A percentile compares a stretch with the other conserved stretches of the same genome.
Conservation (phyloP, 64 coral and sea anemone genomes). For the Platygyra sinensis region DNA sequence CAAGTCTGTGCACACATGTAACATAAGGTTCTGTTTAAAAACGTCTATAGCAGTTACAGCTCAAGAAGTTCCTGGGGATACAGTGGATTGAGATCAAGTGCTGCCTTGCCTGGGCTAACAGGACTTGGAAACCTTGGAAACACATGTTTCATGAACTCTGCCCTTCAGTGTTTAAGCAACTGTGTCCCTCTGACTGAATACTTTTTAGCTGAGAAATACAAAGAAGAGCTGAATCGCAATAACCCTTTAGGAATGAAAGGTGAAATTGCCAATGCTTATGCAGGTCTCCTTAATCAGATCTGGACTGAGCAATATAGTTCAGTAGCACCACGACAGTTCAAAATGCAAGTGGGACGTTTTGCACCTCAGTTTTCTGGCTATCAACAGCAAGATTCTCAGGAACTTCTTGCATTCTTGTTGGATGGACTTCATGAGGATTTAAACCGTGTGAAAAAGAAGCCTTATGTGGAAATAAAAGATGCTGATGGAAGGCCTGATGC, state of each 20-base stretch:
- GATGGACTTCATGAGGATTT: constrained; percentile 99
- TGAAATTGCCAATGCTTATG: constrained; percentile 98
- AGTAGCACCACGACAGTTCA: constrained; percentile 87
- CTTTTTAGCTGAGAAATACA: constrained; percentile 80
- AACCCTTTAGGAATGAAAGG: constrained; percentile 98
- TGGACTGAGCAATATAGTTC: constrained; percentile 87
- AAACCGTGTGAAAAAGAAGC: constrained; percentile 96
- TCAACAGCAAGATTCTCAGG: constrained; percentile 98
- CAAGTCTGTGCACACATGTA: too few species aligned
- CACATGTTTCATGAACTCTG: constrained; percentile 99
- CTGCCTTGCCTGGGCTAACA: constrained; percentile 71
- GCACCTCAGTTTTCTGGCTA: constrained; percentile 99
- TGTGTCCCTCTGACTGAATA: constrained; percentile 83
- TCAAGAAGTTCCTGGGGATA: constrained; percentile 52
- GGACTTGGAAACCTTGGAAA: constrained; percentile 98
- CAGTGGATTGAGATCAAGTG: constrained; percentile 37
- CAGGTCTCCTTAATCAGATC: constrained; percentile 84
- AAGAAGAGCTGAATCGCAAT: constrained; percentile 90
- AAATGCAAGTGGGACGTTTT: constrained; percentile 95
- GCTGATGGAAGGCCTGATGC: constrained; percentile 90
- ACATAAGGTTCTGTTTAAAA: too few species aligned
- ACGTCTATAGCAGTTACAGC: background rate
- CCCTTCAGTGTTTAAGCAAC: constrained; percentile 95
- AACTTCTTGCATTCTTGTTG: constrained; percentile 94
- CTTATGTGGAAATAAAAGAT: constrained; percentile 96